Percentiles rank a stretch among this genome's conserved stretches.
Evolutionary conservation across 2,797 vertebrate species (phyloP).

Genomic region (Aldrovandia affinis): DNA sequence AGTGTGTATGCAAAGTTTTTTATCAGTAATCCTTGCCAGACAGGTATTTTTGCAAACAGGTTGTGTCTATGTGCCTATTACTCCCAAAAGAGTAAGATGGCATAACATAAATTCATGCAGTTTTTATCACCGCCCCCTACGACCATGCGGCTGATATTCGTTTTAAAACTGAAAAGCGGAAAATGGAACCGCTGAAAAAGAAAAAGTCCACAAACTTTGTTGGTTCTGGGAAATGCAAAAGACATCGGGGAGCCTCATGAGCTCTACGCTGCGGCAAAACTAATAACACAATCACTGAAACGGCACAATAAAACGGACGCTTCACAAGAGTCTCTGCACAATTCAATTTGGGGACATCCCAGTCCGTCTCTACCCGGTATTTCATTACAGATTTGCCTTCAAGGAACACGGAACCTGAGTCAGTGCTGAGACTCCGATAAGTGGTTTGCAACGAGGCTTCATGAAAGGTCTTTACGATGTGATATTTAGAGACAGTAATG

Average conservation of each 20-base stretch:
- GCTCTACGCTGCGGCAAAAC: neutral
- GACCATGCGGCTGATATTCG: neutral
- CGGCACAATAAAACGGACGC: neutral
- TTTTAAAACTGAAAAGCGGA: neutral
- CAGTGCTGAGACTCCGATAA: neutral
- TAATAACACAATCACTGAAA: neutral
- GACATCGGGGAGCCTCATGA: neutral
- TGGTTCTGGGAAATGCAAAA: neutral
- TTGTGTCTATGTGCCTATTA: neutral
- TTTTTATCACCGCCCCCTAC: neutral
- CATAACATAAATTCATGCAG: neutral
- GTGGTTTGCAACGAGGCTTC: neutral
- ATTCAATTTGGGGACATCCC: conserved; percentile 5
- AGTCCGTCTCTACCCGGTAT: neutral
- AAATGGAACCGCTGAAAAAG: neutral
- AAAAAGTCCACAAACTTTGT: conserved; percentile 8
- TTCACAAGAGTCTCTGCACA: neutral
- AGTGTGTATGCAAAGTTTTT: neutral
- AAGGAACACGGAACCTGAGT: neutral
- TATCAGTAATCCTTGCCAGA: neutral
- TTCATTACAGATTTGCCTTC: conserved; percentile 14
- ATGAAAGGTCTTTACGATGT: neutral
- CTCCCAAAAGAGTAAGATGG: neutral
- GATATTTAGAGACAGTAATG: neutral
- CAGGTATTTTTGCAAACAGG: neutral